phyloP scores from a whole-genome alignment of 2,797 vertebrate genomes.

The Platyrinchus mystaceus region DNA sequence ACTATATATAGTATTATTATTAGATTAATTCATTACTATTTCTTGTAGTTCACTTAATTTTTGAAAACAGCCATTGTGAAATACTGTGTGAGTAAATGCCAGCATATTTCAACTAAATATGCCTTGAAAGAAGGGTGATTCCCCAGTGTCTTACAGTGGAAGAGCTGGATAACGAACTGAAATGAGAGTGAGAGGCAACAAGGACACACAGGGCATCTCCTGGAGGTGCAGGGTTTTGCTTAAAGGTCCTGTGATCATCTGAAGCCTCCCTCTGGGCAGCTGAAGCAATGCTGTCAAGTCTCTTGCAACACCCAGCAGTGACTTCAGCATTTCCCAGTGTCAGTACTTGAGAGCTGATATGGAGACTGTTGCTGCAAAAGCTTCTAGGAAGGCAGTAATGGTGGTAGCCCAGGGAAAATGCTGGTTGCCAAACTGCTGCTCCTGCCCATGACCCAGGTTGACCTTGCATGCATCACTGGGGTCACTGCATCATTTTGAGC shows the following conservation, averaged over 20 bases:
- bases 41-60: not conserved
- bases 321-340: not conserved
- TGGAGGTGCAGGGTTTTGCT: not conserved
- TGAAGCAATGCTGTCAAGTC: not conserved
- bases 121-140: not conserved
- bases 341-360: not conserved
- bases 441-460: not conserved
- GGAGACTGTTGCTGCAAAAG: not conserved
- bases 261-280: not conserved
- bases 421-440: not conserved
- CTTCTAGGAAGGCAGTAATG: not conserved
- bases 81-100: not conserved
- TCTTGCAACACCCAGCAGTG: not conserved
- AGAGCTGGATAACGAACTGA: not conserved
- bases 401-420: fast-evolving
- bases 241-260: not conserved
- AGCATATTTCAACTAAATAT: not conserved
- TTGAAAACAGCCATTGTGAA: not conserved
- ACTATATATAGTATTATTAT: not conserved
- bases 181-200: not conserved
- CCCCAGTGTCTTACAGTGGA: not conserved
- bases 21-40: not conserved
- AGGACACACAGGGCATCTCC: not conserved
- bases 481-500: not conserved
- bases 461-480: fast-evolving